phyloP scores from a whole-genome alignment of 2,888 invertebrate genomes.

The Hirtodrosophila alboralis region DNA sequence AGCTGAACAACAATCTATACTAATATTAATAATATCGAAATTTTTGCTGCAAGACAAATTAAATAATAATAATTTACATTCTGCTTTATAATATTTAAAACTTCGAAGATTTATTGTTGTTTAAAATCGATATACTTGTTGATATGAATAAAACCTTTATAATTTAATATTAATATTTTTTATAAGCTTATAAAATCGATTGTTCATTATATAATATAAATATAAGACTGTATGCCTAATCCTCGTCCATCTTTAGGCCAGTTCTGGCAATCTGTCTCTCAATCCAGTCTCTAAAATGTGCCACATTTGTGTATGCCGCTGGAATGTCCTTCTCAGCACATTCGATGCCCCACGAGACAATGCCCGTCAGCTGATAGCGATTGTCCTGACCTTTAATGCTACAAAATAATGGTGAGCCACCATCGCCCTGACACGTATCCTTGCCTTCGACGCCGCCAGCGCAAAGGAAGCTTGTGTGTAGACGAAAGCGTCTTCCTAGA shows the following conservation, averaged over 20 bases:
- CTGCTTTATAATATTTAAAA: too few relatives aligned
- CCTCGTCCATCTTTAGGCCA: slow-evolving; percentile 27
- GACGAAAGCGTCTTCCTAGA: slow-evolving; percentile 87
- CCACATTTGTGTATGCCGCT: slow-evolving; percentile 90
- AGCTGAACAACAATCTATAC: too few relatives aligned
- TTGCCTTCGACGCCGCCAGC: slow-evolving; percentile 89
- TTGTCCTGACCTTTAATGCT: slow-evolving; percentile 78
- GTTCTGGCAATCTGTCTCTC: slow-evolving; percentile 77
- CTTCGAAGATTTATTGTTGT: too few relatives aligned
- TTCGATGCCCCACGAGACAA: slow-evolving; percentile 89
- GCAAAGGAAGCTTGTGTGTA: slow-evolving; percentile 89
- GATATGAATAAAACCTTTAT: too few relatives aligned
- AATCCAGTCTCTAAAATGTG: slow-evolving; percentile 88
- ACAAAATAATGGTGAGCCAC: slow-evolving; percentile 91
- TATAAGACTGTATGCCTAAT: too few relatives aligned
- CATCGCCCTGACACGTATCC: slow-evolving; percentile 85
- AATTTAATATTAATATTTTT: too few relatives aligned
- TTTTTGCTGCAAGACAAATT: too few relatives aligned
- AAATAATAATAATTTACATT: too few relatives aligned
- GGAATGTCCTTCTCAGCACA: slow-evolving; percentile 88
- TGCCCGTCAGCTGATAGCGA: slow-evolving; percentile 70
- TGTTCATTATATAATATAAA: too few relatives aligned
- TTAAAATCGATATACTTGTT: too few relatives aligned
- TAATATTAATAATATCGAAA: too few relatives aligned
- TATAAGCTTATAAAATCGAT: too few relatives aligned